phyloP scores from a whole-genome alignment of 2,113 vertebrate genomes.

The Hippocampus zosterae region DNA sequence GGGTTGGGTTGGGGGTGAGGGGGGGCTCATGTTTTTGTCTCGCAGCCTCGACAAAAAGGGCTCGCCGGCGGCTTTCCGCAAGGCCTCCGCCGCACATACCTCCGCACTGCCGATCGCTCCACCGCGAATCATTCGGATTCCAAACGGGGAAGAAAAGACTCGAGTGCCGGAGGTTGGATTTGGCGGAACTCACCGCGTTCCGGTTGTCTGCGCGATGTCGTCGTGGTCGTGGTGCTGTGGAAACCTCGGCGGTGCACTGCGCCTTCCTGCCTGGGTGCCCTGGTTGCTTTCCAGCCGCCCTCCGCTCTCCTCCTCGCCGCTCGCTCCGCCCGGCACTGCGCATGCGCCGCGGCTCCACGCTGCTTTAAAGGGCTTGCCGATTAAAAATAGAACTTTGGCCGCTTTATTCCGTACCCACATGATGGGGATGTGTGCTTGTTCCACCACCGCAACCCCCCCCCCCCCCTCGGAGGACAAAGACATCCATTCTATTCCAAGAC shows the following conservation, averaged over 20 bases:
- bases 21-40: conserved; percentile 13
- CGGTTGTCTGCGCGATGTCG: conserved; percentile 45
- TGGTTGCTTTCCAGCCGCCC: neutral
- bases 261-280: conserved; percentile 59
- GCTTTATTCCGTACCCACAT: conserved; percentile 48
- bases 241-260: conserved; percentile 52
- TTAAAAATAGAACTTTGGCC: conserved; percentile 66
- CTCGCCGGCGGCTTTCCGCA: conserved; percentile 54
- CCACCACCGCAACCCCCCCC: conserved; percentile 1
- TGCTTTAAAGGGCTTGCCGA: conserved; percentile 22
- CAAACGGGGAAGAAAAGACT: neutral
- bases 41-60: conserved; percentile 12
- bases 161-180: too few relatives aligned
- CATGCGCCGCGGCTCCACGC: conserved; percentile 64
- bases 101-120: conserved; percentile 25
- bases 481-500: neutral
- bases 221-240: conserved; percentile 36
- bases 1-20: neutral
- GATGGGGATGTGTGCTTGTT: conserved; percentile 27
- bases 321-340: conserved; percentile 46
- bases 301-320: neutral
- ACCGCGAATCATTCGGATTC: neutral
- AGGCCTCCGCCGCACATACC: conserved; percentile 65
- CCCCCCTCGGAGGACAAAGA: neutral
- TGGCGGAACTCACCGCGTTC: conserved; percentile 53